Percentiles rank a stretch among this genome's conserved stretches.
Evolutionary conservation across 2,888 invertebrate genomes (phyloP).

Genomic region (Omphaloscelis lunosa): DNA sequence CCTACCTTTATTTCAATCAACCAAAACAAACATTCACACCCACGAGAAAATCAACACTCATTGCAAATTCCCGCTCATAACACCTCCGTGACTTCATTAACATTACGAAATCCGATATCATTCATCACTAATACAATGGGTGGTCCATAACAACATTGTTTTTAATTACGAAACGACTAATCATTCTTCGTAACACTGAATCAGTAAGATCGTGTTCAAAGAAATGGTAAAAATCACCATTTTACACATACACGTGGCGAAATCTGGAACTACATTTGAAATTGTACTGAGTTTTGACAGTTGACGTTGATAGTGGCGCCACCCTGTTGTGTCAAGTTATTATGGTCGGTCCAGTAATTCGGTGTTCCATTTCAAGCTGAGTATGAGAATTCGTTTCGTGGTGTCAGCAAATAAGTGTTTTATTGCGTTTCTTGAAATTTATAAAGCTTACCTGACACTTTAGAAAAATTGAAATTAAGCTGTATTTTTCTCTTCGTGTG

Average conservation of each 20-base stretch:
- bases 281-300: constrained; percentile 1
- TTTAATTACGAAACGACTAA: constrained; percentile 64
- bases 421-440: constrained; percentile 19
- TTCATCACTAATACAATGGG: constrained; percentile 63
- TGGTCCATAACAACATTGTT: constrained; percentile 63
- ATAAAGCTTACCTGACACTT: not conserved
- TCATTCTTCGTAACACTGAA: constrained; percentile 62
- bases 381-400: constrained; percentile 29
- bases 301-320: constrained; percentile 28
- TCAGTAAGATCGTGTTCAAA: constrained; percentile 31
- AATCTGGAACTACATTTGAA: constrained; percentile 13
- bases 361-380: constrained; percentile 37
- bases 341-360: not conserved
- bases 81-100: constrained; percentile 30
- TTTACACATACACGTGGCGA: not conserved
- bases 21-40: constrained; percentile 25
- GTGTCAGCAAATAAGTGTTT: constrained; percentile 31
- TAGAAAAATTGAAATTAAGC: not conserved
- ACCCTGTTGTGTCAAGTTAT: not conserved
- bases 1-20: constrained; percentile 15
- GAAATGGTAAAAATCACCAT: constrained; percentile 34
- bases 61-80: constrained; percentile 35
- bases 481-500: too few relatives aligned
- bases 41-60: constrained; percentile 46
- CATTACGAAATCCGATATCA: constrained; percentile 48